These are phyloP conservation scores for Saimiri boliviensis DNA, from an alignment of 2,113 vertebrate genomes.

Conservation along the genomic window DNA sequence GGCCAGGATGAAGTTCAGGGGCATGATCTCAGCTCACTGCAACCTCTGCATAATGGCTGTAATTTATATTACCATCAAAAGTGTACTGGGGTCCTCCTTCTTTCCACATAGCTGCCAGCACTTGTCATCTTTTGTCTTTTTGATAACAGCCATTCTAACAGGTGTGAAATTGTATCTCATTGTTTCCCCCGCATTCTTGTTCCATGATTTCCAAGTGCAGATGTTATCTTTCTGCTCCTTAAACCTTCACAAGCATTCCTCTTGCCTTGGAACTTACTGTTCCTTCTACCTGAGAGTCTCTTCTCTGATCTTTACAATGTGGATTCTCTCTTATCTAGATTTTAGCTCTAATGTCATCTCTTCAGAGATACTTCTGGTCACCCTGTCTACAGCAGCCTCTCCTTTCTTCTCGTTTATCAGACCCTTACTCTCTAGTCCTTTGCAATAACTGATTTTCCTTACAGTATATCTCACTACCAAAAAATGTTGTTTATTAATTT, in stretches of 20 bases:
- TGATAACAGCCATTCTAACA: neutral
- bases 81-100: neutral
- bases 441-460: neutral
- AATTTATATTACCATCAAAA: neutral
- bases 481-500: neutral
- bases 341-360: neutral
- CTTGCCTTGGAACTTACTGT: neutral
- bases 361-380: neutral
- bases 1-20: too few species aligned
- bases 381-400: neutral
- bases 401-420: neutral
- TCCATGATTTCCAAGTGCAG: neutral
- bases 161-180: neutral
- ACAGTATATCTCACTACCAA: neutral
- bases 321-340: neutral
- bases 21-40: too few species aligned
- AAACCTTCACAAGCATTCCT: neutral
- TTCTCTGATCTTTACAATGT: neutral
- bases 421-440: neutral
- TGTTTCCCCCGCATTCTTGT: too few species aligned
- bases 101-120: neutral
- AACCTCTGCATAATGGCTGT: neutral
- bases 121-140: neutral
- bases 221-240: neutral
- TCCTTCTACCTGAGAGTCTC: neutral